Evolutionary conservation across 2,888 invertebrate species (phyloP), one percentile per base, ranked within the genome.

Genomic region (Heteromyza rotundicornis): DNA sequence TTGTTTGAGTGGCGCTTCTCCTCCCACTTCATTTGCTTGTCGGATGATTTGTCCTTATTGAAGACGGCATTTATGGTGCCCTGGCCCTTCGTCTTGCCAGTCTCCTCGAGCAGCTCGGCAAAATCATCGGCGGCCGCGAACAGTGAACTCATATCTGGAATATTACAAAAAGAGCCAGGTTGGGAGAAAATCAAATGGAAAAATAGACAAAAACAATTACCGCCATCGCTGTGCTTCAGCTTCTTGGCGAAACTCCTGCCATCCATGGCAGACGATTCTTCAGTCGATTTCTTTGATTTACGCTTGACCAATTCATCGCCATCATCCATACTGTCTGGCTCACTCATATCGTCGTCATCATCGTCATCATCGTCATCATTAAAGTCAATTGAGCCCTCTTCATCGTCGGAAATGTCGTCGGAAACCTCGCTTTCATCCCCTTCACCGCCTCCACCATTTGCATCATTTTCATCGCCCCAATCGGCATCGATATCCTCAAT

Each of bases 111-210:
- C 70, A 96, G 85, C 50, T 92, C 90, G 0, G 95, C 90, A 84
- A 96, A 96, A 83, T 95, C 90, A 80, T 95, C 95, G 0, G 94
- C 94, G 0, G 93, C 91, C 2, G 93, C 92, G 83, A 94, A 94
- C 35, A 92, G 76, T 0, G 89, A 87, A 47, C 86, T 85, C 50
- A 88, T 84, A 69, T 89, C 87, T 82, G 62, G n/a, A n/a, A n/a
- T n/a, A n/a, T n/a, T n/a, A n/a, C n/a, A n/a, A n/a, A n/a, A n/a
- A n/a, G n/a, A n/a, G n/a, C n/a, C n/a, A n/a, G n/a, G n/a, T n/a
- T n/a, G n/a, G n/a, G n/a, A n/a, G n/a, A n/a, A n/a, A n/a, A n/a
- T n/a, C n/a, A n/a, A n/a, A n/a, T n/a, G n/a, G n/a, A n/a, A n/a
- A n/a, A n/a, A n/a, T 32, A 32, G 5, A 32, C 12, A 7, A 47